Base-by-base conservation (phyloP, 1,140 invertebrate genomes). In the Hyposmocoma kahamanoa region DNA sequence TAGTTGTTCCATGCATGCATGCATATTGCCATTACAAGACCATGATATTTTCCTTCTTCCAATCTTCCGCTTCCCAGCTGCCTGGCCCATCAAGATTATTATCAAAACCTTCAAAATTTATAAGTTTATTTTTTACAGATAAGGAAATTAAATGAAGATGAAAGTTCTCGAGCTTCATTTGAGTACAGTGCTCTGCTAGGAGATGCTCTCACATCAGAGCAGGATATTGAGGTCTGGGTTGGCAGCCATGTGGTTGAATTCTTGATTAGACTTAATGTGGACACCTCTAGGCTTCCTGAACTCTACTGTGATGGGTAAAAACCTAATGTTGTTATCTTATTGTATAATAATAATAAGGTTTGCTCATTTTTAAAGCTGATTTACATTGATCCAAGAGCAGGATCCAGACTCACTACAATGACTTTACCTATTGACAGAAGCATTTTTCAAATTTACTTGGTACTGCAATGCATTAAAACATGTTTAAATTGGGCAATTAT, bases 181-280 rank as follows among this genome's bases (percentile, higher is more conserved):
- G 85, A 87, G 63, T 87, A 87, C 51, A 79, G 70, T 62, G 72
- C 84, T 15, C 58, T 87, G 42, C 59, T 87, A 20, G 81, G 83
- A n/a, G 80, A 86, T 70, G 68, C 72, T 26, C 43, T 81, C 2
- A 86, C 74, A 22, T 69, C 69, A 44, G 82, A 86, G 49, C 61
- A 75, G 51, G 82, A 87, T 51, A 72, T 87, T 42, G 85, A 87
- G 69, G 83, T 87, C 2, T 81, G 80, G 67, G 84, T 87, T 5
- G 76, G 75, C 10, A 67, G 62, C 38, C 82, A 87, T 57, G 59
- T 73, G 45, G 80, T 85, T 9, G 82, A 83, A 55, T 85, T 87
- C 55, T 49, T 87, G 22, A 87, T 87, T 20, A 86, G 77, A 59
- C 62, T 87, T 0, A 84, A 86, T 69, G 67, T 87, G 11, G 75